These are phyloP conservation scores for Microplitis mediator DNA, from an alignment of 1,140 invertebrate species.

Conservation along the genomic window DNA sequence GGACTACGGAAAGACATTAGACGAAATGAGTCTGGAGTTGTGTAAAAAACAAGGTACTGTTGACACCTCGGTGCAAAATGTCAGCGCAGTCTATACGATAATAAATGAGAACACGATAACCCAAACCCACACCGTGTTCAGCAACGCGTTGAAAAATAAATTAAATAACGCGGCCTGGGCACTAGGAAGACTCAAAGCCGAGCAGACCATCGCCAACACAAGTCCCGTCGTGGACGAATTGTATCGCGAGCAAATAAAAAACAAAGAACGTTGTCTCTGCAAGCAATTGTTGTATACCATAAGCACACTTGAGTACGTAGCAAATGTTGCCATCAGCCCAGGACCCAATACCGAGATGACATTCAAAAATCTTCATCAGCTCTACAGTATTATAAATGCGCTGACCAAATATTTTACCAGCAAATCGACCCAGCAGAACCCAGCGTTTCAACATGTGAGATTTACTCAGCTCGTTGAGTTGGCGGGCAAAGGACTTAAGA, in stretches of 20 bases:
- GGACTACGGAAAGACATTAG: slow-evolving; percentile 49
- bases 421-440: slow-evolving; percentile 55
- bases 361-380: slow-evolving; percentile 59
- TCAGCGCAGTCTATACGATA: slow-evolving; percentile 47
- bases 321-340: slow-evolving; percentile 47
- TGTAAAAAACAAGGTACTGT: slow-evolving; percentile 51
- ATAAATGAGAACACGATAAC: slow-evolving; percentile 49
- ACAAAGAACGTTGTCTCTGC: slow-evolving; percentile 59
- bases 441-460: slow-evolving; percentile 60
- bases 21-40: slow-evolving; percentile 53
- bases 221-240: slow-evolving; percentile 43
- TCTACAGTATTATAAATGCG: slow-evolving; percentile 57
- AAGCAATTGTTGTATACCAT: slow-evolving; percentile 58
- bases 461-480: slow-evolving; percentile 66
- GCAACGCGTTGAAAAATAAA: slow-evolving; percentile 53
- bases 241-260: slow-evolving; percentile 53
- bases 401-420: slow-evolving; percentile 62
- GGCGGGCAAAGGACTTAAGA: slow-evolving; percentile 64
- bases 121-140: slow-evolving; percentile 52
- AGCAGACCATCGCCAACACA: slow-evolving; percentile 47
- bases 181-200: slow-evolving; percentile 57
- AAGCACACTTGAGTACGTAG: slow-evolving; percentile 53
- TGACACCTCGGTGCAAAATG: slow-evolving; percentile 40
- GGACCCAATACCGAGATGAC: slow-evolving; percentile 53
- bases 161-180: slow-evolving; percentile 59